Percentiles rank a stretch among this genome's conserved stretches.
Conservation (phyloP, 2,113 vertebrate genomes). For the Hemichromis elongatus region DNA sequence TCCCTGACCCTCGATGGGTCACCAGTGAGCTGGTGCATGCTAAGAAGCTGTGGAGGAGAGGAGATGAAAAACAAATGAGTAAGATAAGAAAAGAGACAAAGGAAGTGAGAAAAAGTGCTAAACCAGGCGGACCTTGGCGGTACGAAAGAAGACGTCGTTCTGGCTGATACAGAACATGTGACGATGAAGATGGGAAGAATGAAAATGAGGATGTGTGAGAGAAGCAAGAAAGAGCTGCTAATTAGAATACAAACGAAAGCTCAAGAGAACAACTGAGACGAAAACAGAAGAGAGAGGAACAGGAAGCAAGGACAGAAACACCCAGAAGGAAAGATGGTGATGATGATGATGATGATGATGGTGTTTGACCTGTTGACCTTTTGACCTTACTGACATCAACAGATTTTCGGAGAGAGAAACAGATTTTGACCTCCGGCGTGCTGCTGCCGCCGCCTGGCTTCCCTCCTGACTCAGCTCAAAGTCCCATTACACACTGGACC, state of each 20-base stretch:
- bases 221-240: neutral
- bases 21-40: neutral
- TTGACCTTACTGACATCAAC: neutral
- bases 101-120: neutral
- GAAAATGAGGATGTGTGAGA: neutral
- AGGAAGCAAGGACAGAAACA: neutral
- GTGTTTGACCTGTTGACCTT: neutral
- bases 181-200: rapidly evolving
- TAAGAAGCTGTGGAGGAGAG: neutral
- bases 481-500: conserved; percentile 4
- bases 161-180: neutral
- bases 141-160: rapidly evolving
- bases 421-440: neutral
- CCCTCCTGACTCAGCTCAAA: conserved; percentile 17
- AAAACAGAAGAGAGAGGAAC: neutral
- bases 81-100: neutral
- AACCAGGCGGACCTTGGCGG: neutral
- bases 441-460: neutral
- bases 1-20: neutral
- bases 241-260: neutral
- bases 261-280: rapidly evolving
- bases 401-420: neutral
- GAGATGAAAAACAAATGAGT: neutral
- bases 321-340: neutral
- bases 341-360: neutral